Conservation (phyloP, 2,113 vertebrate species). For the Enhydra lutris region DNA sequence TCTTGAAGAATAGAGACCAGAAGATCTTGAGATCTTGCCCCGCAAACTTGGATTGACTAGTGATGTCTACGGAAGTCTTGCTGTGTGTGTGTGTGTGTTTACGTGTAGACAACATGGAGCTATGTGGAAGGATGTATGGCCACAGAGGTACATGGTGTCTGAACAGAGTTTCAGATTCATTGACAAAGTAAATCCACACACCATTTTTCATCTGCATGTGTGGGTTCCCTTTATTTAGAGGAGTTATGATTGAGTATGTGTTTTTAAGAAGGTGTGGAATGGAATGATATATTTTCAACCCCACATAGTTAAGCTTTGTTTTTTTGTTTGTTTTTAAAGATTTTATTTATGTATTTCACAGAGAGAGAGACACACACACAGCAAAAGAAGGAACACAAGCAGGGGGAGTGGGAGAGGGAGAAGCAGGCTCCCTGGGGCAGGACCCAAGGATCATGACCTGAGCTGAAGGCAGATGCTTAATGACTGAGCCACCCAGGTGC, state of each 20-base stretch:
- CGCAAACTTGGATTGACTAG: neutral
- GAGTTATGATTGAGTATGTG: neutral
- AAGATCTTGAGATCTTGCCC: neutral
- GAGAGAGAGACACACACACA: too few species aligned
- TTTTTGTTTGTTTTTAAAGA: neutral
- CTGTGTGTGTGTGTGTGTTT: neutral
- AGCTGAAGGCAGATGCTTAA: too few species aligned
- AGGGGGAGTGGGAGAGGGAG: too few species aligned
- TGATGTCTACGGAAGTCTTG: neutral
- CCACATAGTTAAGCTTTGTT: neutral
- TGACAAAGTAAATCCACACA: neutral
- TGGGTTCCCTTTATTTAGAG: neutral
- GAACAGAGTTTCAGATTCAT: neutral
- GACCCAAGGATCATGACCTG: too few species aligned
- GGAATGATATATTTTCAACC: neutral
- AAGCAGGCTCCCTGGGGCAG: too few species aligned
- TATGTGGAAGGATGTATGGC: neutral
- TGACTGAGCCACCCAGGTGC: too few species aligned
- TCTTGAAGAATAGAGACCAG: neutral
- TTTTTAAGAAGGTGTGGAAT: neutral
- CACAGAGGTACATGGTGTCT: neutral
- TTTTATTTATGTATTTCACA: too few species aligned
- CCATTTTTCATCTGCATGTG: neutral
- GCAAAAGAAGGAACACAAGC: too few species aligned
- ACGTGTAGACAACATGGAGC: neutral